Conservation (phyloP, 2,888 invertebrate genomes). For the Sylvicola cinctus region DNA sequence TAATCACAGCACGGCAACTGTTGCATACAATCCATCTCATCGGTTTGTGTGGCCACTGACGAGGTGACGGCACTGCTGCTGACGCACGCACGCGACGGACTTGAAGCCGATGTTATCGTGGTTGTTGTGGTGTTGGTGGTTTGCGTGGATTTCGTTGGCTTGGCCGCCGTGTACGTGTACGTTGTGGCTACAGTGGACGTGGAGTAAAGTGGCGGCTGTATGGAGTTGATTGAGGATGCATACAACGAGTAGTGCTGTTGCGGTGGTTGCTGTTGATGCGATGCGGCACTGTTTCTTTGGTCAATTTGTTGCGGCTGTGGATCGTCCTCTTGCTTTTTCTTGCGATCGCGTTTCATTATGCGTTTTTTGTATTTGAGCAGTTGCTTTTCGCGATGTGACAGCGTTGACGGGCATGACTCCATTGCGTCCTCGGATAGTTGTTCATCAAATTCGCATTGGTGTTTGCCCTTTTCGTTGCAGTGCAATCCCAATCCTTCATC, state of each 20-base stretch:
- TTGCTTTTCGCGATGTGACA: conserved; percentile 21
- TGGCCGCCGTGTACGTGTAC: not conserved
- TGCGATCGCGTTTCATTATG: conserved; percentile 23
- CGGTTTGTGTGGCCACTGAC: conserved; percentile 25
- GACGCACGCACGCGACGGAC: not conserved
- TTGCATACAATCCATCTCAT: conserved; percentile 4
- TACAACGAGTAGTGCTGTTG: conserved; percentile 2
- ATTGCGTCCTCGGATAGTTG: conserved; percentile 31
- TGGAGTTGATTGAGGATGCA: conserved; percentile 12
- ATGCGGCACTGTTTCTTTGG: conserved; percentile 1
- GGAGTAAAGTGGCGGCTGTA: conserved; percentile 12
- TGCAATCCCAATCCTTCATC: not conserved
- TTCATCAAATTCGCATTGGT: conserved; percentile 53
- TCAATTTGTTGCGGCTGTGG: not conserved
- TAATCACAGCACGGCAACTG: conserved; percentile 12
- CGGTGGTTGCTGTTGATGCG: conserved; percentile 5
- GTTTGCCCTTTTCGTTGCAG: conserved; percentile 55
- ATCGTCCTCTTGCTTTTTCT: conserved; percentile 5
- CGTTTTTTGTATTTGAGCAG: conserved; percentile 25
- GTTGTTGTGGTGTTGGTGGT: not conserved
- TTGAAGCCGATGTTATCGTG: not conserved
- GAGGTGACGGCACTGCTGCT: not conserved
- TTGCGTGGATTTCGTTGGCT: not conserved
- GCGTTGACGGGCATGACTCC: not conserved
- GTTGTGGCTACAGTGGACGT: conserved; percentile 6